Evolutionary conservation across 2,113 vertebrate genomes (phyloP), one percentile per base, ranked within the genome.

Genomic region (Eulemur macaco): DNA sequence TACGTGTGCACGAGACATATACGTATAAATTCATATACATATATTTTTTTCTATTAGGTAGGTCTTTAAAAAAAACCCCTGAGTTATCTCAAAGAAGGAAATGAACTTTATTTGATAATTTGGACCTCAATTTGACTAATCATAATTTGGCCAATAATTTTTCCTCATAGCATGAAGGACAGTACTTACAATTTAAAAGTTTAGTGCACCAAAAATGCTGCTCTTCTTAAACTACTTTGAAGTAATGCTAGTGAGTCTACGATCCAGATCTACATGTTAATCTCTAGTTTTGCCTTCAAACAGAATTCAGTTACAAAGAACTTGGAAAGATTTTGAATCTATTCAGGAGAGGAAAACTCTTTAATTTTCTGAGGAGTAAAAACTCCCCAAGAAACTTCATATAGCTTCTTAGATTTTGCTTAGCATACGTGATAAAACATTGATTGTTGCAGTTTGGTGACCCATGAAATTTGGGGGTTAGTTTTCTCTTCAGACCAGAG

Each of bases 401-500:
- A 99, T 99, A 98, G 99, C 99, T 99, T 98, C 98, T 99, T 98
- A 98, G 99, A 98, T 99, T 99, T 99, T 98, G 98, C 98, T 99
- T 99, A 99, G 99, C 99, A 99, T 99, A 99, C 98, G 98, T 99
- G 99, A 99, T 99, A 99, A 99, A 99, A 99, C 99, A 99, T 99
- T 99, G 99, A 99, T 99, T 99, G 99, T 99, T 99, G 99, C 99
- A 98, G 99, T 99, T 99, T 99, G 99, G 98, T 99, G 99, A 99
- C 99, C 99, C 99, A 99, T 99, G 99, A 99, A 99, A 99, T 99
- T 99, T 99, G 98, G 99, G 98, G 99, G 99, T 99, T 99, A 99
- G 99, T 99, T 99, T 99, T 99, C 99, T 99, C 99, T 99, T 99
- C 99, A 99, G 99, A 99, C 99, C 99, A 98, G 99, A 99, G 99